Evolutionary conservation across 2,888 invertebrate genomes (phyloP), one percentile per base, ranked within the genome.

Genomic region (Bimastos eiseni): DNA sequence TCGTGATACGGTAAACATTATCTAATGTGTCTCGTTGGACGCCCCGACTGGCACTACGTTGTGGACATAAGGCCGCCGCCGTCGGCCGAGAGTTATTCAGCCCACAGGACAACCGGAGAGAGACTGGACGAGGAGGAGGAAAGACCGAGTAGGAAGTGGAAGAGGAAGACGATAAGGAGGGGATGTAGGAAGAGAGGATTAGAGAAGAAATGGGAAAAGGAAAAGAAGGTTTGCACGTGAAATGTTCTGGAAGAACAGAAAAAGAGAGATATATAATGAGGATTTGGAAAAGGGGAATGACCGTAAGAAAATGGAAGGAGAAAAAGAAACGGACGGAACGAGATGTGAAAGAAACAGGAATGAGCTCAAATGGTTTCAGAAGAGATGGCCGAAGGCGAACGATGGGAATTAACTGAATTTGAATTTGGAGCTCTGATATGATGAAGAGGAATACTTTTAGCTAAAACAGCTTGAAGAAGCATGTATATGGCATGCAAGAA

Each of bases 1-100:
- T 70, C 70, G 70, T 70, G 70, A 70, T 70, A 70, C 70, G 70
- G 70, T 70, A 70, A 70, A 70, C 70, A 70, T 70, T 70, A 70
- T 70, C 70, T 70, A 70, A 70, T 70, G 70, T 70, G 70, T 70
- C n/a, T 8, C 70, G 30, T n/a, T 70, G 70, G 70, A 70, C 70
- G 70, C 41, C 41, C n/a, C 70, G 70, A n/a, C 70, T 70, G 70
- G 70, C 70, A 70, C 70, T n/a, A 70, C 70, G 70, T n/a, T 70
- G 70, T 70, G 70, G 70, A 70, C 70, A 70, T 70, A 70, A 70
- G 70, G 30, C 70, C 70, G 70, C n/a, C 70, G 41, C 15, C 70
- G 70, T 70, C 70, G 70, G n/a, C 70, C 70, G 70, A n/a, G 70
- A 70, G n/a, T 70, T n/a, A 30, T n/a, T n/a, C 19, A n/a, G 70